Conservation (phyloP, 2,888 invertebrate genomes). For the Lochmaea capreae region DNA sequence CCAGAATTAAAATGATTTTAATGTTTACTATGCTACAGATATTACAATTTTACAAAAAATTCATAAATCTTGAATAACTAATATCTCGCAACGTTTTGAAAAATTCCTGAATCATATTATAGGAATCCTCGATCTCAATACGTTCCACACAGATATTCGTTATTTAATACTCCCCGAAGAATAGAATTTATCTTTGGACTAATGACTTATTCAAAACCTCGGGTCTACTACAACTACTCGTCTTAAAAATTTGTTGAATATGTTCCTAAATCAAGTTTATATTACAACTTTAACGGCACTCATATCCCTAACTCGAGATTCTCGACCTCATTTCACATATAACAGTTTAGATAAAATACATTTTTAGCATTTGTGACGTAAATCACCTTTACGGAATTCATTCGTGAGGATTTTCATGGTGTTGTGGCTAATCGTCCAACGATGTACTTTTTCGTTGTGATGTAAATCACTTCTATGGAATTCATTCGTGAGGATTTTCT, state of each 20-base stretch:
- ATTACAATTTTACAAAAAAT: too few relatives aligned
- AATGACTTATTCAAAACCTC: conserved; percentile 16
- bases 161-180: conserved; percentile 14
- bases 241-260: conserved; percentile 5
- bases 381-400: too few relatives aligned
- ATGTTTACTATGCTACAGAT: too few relatives aligned
- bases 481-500: too few relatives aligned
- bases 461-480: too few relatives aligned
- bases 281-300: background rate
- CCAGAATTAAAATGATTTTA: too few relatives aligned
- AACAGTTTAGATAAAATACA: background rate
- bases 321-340: background rate
- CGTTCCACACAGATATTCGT: background rate
- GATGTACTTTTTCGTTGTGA: too few relatives aligned
- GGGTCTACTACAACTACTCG: conserved; percentile 4
- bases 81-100: background rate
- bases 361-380: too few relatives aligned
- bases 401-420: too few relatives aligned
- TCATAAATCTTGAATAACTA: too few relatives aligned
- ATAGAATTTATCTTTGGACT: background rate
- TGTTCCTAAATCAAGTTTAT: conserved; percentile 5
- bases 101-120: background rate
- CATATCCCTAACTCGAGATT: background rate
- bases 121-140: background rate
- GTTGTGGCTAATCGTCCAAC: too few relatives aligned